Base-by-base conservation (phyloP, 1,140 invertebrate species). In the Laodelphax striatellus region DNA sequence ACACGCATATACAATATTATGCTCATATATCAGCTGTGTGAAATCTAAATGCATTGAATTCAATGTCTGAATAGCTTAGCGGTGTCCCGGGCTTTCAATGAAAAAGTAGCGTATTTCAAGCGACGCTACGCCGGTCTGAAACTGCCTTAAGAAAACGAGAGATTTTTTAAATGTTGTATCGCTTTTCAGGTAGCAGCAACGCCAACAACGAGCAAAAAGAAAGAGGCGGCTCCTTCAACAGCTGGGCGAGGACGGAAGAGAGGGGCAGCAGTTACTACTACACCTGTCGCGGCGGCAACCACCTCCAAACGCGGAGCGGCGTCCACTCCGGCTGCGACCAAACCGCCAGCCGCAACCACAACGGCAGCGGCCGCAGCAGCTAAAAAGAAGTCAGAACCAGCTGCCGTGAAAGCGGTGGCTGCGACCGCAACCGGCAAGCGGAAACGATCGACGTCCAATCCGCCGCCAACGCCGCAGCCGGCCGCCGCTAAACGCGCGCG, bases 251-350 rank as follows among this genome's bases (percentile, higher is more conserved):
- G 28, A 22, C 0, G 17, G 41, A 2, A 53, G 50, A 52, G 56
- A 62, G 24, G 1, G 19, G 11, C 43, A 5, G 28, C 24, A 22
- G 9, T 31, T 34, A 62, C 58, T 53, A 42, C 41, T n/a, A n/a
- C n/a, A n/a, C n/a, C n/a, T 43, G 28, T 58, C 13, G 56, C 62
- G 53, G 52, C 54, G 16, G 19, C 64, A 41, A 44, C 64, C 3
- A 65, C 62, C 17, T 65, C 62, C 42, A 65, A 65, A 55, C 60
- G 42, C 13, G 46, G n/a, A n/a, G n/a, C n/a, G n/a, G n/a, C n/a
- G n/a, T n/a, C n/a, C n/a, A n/a, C n/a, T n/a, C n/a, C n/a, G n/a
- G n/a, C 41, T 16, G 46, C 61, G 8, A 52, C 59, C 21, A 58
- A 62, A 63, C 34, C 52, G 55, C 57, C 60, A n/a, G n/a, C n/a